Evolutionary conservation across 2,888 invertebrate species (phyloP).

Genomic region (Napeogenes sylphis): DNA sequence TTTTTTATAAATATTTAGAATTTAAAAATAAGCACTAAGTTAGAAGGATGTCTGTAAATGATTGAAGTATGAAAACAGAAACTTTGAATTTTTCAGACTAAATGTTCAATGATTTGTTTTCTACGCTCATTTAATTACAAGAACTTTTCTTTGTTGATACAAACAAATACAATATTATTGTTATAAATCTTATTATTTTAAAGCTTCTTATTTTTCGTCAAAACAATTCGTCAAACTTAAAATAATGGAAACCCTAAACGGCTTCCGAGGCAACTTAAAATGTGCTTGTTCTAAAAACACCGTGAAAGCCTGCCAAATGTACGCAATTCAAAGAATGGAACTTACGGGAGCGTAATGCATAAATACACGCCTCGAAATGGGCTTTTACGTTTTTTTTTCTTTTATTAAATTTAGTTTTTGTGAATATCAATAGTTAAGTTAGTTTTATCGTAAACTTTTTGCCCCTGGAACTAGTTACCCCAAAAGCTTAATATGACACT

Average conservation of each 20-base stretch:
- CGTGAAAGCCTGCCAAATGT: conserved; percentile 56
- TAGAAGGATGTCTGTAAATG: neutral
- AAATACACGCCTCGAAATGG: conserved; percentile 8
- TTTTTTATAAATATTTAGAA: neutral
- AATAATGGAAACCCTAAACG: conserved; percentile 28
- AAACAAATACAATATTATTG: neutral
- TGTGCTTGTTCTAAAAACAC: conserved; percentile 59
- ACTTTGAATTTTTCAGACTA: too few relatives aligned
- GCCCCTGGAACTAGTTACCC: too few relatives aligned
- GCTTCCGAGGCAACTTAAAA: conserved; percentile 47
- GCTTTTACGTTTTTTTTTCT: neutral
- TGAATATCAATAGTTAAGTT: neutral
- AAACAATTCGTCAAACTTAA: conserved; percentile 6
- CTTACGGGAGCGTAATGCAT: conserved; percentile 28
- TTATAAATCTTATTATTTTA: neutral
- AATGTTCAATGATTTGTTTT: too few relatives aligned
- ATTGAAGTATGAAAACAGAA: too few relatives aligned
- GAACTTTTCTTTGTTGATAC: too few relatives aligned
- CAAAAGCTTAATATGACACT: too few relatives aligned
- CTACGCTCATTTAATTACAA: too few relatives aligned
- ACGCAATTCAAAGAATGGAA: conserved; percentile 42
- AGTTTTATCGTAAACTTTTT: too few relatives aligned
- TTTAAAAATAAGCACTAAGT: neutral
- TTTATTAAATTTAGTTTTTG: neutral
- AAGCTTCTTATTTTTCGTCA: conserved; percentile 4